Percentiles rank a stretch among this genome's conserved stretches.
Evolutionary conservation across 2,797 vertebrate species (phyloP).

Genomic region (Halcyon leucocephala): DNA sequence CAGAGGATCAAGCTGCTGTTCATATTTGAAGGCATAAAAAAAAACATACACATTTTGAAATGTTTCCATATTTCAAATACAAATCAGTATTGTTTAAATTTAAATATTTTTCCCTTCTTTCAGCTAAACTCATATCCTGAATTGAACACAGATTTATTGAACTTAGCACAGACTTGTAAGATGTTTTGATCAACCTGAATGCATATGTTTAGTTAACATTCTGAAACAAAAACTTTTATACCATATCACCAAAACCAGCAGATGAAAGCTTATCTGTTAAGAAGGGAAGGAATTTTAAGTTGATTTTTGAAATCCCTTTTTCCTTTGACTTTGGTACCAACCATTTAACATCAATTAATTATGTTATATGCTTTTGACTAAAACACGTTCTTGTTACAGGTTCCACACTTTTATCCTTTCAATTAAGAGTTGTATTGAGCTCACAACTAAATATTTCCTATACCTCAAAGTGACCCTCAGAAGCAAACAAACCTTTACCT

Average conservation of each 20-base stretch:
- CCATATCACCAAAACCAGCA: neutral
- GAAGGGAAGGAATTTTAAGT: neutral
- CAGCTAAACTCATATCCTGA: neutral
- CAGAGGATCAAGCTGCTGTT: neutral
- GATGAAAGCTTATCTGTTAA: neutral
- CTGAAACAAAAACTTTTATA: neutral
- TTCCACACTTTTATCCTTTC: neutral
- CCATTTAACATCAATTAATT: neutral
- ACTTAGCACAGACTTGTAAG: neutral
- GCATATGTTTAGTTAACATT: neutral
- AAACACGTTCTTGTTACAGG: neutral
- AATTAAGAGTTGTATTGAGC: neutral
- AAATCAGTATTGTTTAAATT: neutral
- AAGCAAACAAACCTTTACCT: neutral
- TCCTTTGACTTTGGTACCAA: neutral
- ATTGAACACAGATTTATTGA: neutral
- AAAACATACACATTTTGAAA: neutral
- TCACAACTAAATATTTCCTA: neutral
- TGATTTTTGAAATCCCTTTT: neutral
- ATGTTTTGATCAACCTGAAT: neutral
- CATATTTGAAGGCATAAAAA: neutral
- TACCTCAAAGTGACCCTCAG: neutral
- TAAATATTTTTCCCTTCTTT: neutral
- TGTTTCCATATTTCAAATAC: neutral
- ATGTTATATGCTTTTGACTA: neutral